phyloP scores from a whole-genome alignment of 2,888 invertebrate genomes.

The Cataglyphis albicans region DNA sequence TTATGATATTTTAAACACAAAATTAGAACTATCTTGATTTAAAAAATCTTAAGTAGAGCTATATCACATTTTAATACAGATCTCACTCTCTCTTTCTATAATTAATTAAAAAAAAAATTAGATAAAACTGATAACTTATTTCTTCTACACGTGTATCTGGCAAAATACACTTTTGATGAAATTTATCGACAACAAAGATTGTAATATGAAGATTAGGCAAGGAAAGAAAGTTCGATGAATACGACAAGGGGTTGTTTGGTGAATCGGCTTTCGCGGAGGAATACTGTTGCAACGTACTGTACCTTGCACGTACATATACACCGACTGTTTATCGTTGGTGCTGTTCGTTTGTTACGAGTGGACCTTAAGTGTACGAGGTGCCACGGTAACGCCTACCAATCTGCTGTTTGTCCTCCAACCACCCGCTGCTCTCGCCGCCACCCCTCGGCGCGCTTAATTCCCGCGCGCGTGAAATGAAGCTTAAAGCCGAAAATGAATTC shows the following conservation, averaged over 20 bases:
- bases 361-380: constrained; percentile 73
- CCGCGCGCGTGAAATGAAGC: constrained; percentile 72
- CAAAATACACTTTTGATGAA: background rate
- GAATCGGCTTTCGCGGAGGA: constrained; percentile 2
- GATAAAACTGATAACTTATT: background rate
- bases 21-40: background rate
- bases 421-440: constrained; percentile 33
- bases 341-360: constrained; percentile 71
- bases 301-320: constrained; percentile 48
- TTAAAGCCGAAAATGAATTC: constrained; percentile 81
- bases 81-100: background rate
- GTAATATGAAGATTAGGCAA: background rate
- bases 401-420: constrained; percentile 75
- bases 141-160: background rate
- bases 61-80: background rate
- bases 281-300: constrained; percentile 53
- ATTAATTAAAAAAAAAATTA: background rate
- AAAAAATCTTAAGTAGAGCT: background rate
- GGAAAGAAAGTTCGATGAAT: background rate
- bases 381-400: constrained; percentile 84
- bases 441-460: constrained; percentile 71
- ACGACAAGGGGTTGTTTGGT: background rate
- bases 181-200: background rate
- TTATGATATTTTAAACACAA: background rate
- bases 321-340: constrained; percentile 55